Conservation (phyloP, 2,113 vertebrate species). For the Cathartes aura region DNA sequence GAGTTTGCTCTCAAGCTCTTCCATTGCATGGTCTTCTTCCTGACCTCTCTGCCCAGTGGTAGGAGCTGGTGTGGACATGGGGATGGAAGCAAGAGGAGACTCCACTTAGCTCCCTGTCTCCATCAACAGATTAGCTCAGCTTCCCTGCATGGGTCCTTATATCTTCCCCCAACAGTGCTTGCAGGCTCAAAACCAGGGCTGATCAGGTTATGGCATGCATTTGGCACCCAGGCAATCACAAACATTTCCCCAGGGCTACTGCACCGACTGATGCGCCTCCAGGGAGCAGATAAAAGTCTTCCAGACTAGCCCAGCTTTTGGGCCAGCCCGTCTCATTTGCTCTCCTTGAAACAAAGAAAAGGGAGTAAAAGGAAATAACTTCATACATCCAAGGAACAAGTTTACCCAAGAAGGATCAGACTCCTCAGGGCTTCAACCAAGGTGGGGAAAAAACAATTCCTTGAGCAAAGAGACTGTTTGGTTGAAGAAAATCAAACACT, state of each 20-base stretch:
- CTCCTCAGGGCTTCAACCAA: background rate
- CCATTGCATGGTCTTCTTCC: background rate
- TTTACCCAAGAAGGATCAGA: background rate
- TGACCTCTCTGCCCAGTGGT: background rate
- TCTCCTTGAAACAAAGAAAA: background rate
- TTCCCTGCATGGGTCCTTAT: background rate
- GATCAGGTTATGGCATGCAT: background rate
- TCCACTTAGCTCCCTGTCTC: background rate
- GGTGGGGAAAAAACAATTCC: background rate
- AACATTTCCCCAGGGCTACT: background rate
- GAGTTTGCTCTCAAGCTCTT: background rate
- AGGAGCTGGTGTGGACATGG: background rate
- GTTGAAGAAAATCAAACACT: background rate
- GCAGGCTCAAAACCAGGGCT: background rate
- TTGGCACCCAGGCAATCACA: background rate
- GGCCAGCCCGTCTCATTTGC: background rate
- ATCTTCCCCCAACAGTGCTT: background rate
- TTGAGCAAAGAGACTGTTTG: background rate
- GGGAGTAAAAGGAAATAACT: background rate
- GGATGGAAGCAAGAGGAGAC: background rate
- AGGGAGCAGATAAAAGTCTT: slow-evolving; percentile 21
- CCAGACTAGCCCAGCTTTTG: background rate
- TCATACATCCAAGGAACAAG: background rate
- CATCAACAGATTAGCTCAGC: background rate
- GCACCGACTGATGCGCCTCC: background rate